phyloP scores from a whole-genome alignment of 2,797 vertebrate genomes.

The Poliocrania exsul region DNA sequence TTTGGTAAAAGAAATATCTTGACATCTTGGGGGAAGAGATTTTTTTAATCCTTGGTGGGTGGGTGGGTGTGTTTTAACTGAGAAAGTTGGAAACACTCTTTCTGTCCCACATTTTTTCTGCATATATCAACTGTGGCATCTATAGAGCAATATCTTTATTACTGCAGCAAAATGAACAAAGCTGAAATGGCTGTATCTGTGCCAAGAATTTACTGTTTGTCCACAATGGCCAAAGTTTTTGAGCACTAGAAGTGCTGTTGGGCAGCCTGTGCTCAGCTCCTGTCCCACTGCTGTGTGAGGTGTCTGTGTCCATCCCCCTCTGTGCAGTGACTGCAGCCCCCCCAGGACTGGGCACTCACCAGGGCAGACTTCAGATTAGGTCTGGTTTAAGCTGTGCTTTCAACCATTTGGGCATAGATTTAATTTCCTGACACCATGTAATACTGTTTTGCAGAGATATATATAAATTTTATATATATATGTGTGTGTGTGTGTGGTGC shows the following conservation, averaged over 20 bases:
- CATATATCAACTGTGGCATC: not conserved
- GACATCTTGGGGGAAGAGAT: not conserved
- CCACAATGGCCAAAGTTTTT: not conserved
- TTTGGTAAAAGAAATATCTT: not conserved
- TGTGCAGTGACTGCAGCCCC: not conserved
- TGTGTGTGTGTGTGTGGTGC: not conserved
- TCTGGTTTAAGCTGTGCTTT: not conserved
- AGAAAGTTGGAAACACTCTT: not conserved
- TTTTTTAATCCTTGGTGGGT: not conserved
- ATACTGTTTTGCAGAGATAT: not conserved
- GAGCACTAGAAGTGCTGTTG: not conserved
- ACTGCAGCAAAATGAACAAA: not conserved
- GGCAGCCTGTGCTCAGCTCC: not conserved
- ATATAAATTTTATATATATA: not conserved
- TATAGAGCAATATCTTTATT: not conserved
- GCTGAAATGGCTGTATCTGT: not conserved
- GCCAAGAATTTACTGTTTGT: not conserved
- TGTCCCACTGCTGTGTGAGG: not conserved
- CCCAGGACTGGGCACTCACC: not conserved
- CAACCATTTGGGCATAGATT: not conserved
- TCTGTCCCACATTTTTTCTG: not conserved
- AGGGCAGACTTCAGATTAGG: not conserved
- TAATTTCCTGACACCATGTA: not conserved
- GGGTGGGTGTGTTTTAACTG: not conserved
- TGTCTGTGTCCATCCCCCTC: not conserved